Percentiles rank a stretch among this genome's conserved stretches.
phyloP scores from a whole-genome alignment of 2,888 invertebrate genomes.

The Liodrosophila aerea region DNA sequence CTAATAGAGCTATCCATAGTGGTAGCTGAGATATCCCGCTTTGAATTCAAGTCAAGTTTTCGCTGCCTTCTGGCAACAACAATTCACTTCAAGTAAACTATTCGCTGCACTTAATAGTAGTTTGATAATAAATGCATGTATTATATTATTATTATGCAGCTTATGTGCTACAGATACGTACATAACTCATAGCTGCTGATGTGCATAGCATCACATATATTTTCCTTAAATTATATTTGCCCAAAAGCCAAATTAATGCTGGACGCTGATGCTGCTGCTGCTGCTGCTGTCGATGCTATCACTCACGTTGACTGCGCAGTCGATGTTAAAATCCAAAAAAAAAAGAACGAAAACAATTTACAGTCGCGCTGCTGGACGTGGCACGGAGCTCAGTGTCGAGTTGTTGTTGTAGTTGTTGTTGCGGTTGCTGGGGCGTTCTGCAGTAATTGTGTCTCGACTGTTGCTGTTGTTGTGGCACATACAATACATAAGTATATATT shows the following conservation, averaged over 20 bases:
- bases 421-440: conserved; percentile 49
- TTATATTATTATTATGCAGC: conserved; percentile 2
- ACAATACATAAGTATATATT: conserved; percentile 42
- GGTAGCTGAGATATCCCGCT: no score
- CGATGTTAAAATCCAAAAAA: conserved; percentile 31
- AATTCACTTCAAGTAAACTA: no score
- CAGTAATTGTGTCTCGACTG: conserved; percentile 46
- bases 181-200: conserved; percentile 82
- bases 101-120: no score
- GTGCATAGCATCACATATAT: conserved; percentile 82
- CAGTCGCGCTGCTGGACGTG: conserved; percentile 18
- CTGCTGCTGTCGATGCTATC: conserved; percentile 25
- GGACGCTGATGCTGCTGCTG: conserved; percentile 16
- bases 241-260: conserved; percentile 69
- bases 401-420: conserved; percentile 30
- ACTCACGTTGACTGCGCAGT: conserved; percentile 36
- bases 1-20: no score
- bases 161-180: conserved; percentile 79
- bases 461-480: conserved; percentile 37
- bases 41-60: no score
- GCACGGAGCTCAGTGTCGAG: conserved; percentile 30
- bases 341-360: conserved; percentile 33
- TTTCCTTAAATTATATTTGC: conserved; percentile 75
- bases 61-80: no score
- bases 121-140: neutral